phyloP scores from a whole-genome alignment of 2,113 vertebrate genomes.

The Misgurnus anguillicaudatus region DNA sequence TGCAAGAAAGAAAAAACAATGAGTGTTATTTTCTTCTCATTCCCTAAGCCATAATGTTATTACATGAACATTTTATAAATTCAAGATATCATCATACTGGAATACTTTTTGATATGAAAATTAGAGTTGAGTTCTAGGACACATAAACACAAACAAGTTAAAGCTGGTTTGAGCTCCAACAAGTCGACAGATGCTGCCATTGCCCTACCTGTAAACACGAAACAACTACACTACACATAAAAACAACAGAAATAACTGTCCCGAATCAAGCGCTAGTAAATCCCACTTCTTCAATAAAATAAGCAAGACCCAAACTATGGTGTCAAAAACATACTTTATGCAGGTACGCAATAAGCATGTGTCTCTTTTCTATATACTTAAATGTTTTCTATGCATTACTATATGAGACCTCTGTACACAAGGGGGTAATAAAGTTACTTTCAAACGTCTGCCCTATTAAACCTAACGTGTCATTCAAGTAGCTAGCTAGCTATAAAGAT shows the following conservation, averaged over 20 bases:
- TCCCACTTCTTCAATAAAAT: too few species aligned
- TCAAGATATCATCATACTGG: not conserved
- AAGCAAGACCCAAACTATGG: too few species aligned
- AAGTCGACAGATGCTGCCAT: not conserved
- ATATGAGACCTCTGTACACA: too few species aligned
- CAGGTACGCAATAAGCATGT: too few species aligned
- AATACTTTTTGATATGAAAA: conserved; percentile 30
- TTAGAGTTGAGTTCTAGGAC: too few species aligned
- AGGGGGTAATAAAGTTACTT: too few species aligned
- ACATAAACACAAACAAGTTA: not conserved
- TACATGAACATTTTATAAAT: not conserved
- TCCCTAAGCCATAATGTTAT: not conserved
- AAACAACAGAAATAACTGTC: not conserved
- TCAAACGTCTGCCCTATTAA: too few species aligned
- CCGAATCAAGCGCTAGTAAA: not conserved
- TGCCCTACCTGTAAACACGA: not conserved
- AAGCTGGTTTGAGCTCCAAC: not conserved
- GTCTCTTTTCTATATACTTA: too few species aligned
- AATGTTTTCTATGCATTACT: too few species aligned
- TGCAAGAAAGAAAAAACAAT: conserved; percentile 70
- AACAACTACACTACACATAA: not conserved
- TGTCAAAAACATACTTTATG: too few species aligned
- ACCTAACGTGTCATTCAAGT: too few species aligned
- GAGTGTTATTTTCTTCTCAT: conserved; percentile 33
- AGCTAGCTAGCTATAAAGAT: too few species aligned